Percentiles rank a stretch among this genome's conserved stretches.
Evolutionary conservation across 2,888 invertebrate species (phyloP).

Genomic region (Flabesymbios commensalis): DNA sequence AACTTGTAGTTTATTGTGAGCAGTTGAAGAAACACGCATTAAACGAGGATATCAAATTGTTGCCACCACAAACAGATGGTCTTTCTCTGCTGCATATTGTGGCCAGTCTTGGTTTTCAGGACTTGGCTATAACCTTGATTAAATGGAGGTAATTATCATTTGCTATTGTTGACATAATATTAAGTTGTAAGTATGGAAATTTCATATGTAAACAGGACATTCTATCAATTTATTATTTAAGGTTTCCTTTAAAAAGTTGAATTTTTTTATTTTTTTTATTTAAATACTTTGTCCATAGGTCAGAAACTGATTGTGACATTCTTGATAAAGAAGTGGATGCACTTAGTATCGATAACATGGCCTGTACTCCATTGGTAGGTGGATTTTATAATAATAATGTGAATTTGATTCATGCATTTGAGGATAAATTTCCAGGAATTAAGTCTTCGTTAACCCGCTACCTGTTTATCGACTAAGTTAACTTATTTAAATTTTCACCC

Average conservation of each 20-base stretch:
- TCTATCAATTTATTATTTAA: not conserved
- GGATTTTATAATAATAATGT: too few relatives aligned
- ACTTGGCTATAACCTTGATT: slow-evolving; percentile 51
- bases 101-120: slow-evolving; percentile 84
- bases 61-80: not conserved
- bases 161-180: not conserved
- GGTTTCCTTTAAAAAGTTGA: not conserved
- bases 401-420: too few relatives aligned
- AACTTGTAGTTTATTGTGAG: slow-evolving; percentile 81
- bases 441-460: too few relatives aligned
- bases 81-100: slow-evolving; percentile 66
- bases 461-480: too few relatives aligned
- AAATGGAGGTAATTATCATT: slow-evolving; percentile 39
- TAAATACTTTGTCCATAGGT: slow-evolving; percentile 7
- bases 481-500: too few relatives aligned
- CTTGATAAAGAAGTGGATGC: slow-evolving; percentile 92
- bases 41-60: too few relatives aligned
- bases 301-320: slow-evolving; percentile 81
- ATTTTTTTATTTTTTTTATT: not conserved
- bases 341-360: slow-evolving; percentile 83
- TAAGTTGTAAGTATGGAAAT: not conserved
- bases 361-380: slow-evolving; percentile 84
- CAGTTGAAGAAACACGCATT: slow-evolving; percentile 79
- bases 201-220: not conserved
- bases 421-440: too few relatives aligned